These are phyloP conservation scores for Lithophane semibrunnea DNA, from an alignment of 2,888 invertebrate genomes.

Conservation along the genomic window DNA sequence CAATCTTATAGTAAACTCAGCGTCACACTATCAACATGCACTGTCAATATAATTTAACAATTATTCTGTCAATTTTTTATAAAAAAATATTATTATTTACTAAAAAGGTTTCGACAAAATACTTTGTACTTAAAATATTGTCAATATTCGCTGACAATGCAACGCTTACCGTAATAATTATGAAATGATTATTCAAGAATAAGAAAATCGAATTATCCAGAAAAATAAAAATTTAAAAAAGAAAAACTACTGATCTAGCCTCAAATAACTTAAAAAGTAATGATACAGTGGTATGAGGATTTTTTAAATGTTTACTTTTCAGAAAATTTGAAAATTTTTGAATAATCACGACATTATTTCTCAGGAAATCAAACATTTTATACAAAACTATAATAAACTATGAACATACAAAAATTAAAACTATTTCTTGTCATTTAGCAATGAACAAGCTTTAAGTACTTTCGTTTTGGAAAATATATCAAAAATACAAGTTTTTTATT, in stretches of 20 bases:
- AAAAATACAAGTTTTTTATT: slow-evolving; percentile 71
- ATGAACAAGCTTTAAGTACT: slow-evolving; percentile 67
- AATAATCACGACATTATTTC: slow-evolving; percentile 18
- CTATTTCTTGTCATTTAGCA: slow-evolving; percentile 55
- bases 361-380: slow-evolving; percentile 15
- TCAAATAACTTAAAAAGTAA: slow-evolving; percentile 59
- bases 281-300: slow-evolving; percentile 49
- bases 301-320: slow-evolving; percentile 6
- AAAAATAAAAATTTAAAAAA: slow-evolving; percentile 17
- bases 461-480: slow-evolving; percentile 69
- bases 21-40: slow-evolving; percentile 40
- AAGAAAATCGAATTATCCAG: not conserved
- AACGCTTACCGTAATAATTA: slow-evolving; percentile 14
- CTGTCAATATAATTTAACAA: slow-evolving; percentile 32
- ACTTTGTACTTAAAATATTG: slow-evolving; percentile 34
- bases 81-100: not conserved
- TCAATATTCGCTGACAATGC: slow-evolving; percentile 35
- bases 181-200: slow-evolving; percentile 31
- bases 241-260: slow-evolving; percentile 52
- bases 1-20: slow-evolving; percentile 26
- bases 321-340: not conserved
- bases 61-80: slow-evolving; percentile 4
- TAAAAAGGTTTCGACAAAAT: not conserved
- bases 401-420: slow-evolving; percentile 50
- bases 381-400: slow-evolving; percentile 44